Base-by-base conservation (phyloP, 1,140 invertebrate genomes). In the Cyclina sinensis region DNA sequence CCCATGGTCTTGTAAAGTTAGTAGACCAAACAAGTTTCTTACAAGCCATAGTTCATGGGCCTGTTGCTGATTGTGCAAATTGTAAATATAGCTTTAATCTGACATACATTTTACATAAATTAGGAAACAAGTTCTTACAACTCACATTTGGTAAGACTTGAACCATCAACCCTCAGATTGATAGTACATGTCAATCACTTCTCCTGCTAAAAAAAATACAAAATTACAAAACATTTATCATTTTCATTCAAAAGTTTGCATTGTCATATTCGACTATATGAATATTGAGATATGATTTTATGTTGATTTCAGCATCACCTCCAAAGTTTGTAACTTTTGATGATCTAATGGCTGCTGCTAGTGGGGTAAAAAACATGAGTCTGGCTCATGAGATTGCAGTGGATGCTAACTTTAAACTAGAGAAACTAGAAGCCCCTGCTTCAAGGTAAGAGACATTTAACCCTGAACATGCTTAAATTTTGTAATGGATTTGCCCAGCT, bases 381-480 rank as follows among this genome's bases (percentile, higher is more conserved):
- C 95, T 99, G 16, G 98, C 98, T 11, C 99, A 99, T 96, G 98
- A 99, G 96, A 99, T 99, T 90, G 98, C 98, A 11, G 97, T 99
- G 37, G 97, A 99, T 95, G 97, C 98, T 89, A 97, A 99, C 93
- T 99, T 99, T 93, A 97, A 98, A 92, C 94, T 99, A 73, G 97
- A 99, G 94, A 97, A 97, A 90, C 96, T 97, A 90, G 97, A 98
- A 91, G 97, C 97, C 16, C 97, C 97, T 90, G 97, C 97, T 93
- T 97, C 97, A 91, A 97, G 97, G 97, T 97, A 94, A 90, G 90
- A 43, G n/a, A n/a, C n/a, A n/a, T n/a, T n/a, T n/a, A n/a, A n/a
- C n/a, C n/a, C n/a, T n/a, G n/a, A n/a, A n/a, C n/a, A n/a, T n/a
- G n/a, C n/a, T n/a, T n/a, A n/a, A n/a, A n/a, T n/a, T n/a, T n/a